A percentile compares a stretch with the other conserved stretches of the same genome.
Conservation (phyloP, 1,140 invertebrate species). For the Eriocheir sinensis region DNA sequence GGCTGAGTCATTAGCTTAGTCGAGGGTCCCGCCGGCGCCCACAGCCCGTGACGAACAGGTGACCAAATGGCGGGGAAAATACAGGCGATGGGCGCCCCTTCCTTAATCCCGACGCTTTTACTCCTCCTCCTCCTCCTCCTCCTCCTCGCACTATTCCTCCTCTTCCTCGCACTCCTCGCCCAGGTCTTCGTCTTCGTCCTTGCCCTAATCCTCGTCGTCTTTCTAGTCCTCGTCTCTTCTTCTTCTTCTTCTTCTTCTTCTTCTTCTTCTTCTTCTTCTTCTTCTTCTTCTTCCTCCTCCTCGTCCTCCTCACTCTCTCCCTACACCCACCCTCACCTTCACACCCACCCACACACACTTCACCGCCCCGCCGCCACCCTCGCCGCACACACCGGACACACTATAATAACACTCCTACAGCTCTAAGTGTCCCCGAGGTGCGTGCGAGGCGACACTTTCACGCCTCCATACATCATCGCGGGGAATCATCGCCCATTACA, state of each 20-base stretch:
- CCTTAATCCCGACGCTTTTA: not conserved
- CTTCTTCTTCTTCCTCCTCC: too few species aligned
- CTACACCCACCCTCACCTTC: not conserved
- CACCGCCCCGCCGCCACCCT: not conserved
- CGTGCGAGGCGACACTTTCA: slow-evolving; percentile 7
- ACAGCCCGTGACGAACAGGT: not conserved
- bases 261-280: too few species aligned
- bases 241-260: too few species aligned
- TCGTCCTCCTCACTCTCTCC: too few species aligned
- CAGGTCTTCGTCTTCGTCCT: too few species aligned
- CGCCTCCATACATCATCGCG: not conserved
- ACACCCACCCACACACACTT: not conserved
- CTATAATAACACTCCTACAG: not conserved
- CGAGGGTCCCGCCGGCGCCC: not conserved
- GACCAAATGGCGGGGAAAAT: not conserved
- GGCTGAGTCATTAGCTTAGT: not conserved
- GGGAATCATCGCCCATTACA: not conserved
- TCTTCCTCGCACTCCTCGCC: too few species aligned
- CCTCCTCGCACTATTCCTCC: too few species aligned
- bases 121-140: too few species aligned
- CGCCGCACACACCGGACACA: not conserved
- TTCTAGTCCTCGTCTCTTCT: too few species aligned
- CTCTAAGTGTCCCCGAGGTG: too few species aligned
- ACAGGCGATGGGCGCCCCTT: not conserved
- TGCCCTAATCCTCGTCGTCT: too few species aligned